A percentile compares a stretch with the other conserved stretches of the same genome.
Conservation (phyloP, 1,140 invertebrate genomes). For the Probaryconus sp. region DNA sequence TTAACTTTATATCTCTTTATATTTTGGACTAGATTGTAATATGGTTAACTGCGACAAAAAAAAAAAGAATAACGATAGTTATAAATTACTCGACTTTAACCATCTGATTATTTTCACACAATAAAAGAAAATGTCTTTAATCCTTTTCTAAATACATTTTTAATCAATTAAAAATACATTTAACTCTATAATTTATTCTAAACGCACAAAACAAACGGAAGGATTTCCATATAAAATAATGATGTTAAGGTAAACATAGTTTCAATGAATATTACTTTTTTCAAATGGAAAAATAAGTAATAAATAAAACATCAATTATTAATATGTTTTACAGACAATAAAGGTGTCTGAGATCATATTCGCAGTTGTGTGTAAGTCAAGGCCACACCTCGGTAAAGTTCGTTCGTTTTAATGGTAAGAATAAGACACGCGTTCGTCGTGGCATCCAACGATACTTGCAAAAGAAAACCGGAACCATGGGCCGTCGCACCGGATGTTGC, state of each 20-base stretch:
- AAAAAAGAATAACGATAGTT: constrained; percentile 28
- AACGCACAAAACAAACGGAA: no score
- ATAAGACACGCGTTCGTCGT: constrained; percentile 29
- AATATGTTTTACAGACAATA: constrained; percentile 8
- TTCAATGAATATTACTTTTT: no score
- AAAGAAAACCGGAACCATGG: constrained; percentile 72
- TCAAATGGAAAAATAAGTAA: no score
- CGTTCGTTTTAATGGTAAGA: constrained; percentile 33
- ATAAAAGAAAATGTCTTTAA: no score
- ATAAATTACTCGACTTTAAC: no score
- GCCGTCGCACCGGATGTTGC: constrained; percentile 69
- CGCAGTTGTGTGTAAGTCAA: constrained; percentile 43
- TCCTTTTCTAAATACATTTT: no score
- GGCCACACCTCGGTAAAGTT: constrained; percentile 39
- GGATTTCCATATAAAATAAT: no score
- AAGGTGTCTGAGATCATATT: constrained; percentile 7
- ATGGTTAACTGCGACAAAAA: constrained; percentile 33
- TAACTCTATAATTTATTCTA: no score
- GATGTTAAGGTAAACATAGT: no score
- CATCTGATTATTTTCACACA: no score
- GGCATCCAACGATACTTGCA: constrained; percentile 16
- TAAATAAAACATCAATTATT: constrained; percentile 18
- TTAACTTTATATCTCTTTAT: constrained; percentile 21
- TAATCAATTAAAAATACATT: no score
- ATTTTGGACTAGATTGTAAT: no score